These are phyloP conservation scores for Kuschelorhynchus macadamiae DNA, from an alignment of 2,888 invertebrate species.

Conservation along the genomic window DNA sequence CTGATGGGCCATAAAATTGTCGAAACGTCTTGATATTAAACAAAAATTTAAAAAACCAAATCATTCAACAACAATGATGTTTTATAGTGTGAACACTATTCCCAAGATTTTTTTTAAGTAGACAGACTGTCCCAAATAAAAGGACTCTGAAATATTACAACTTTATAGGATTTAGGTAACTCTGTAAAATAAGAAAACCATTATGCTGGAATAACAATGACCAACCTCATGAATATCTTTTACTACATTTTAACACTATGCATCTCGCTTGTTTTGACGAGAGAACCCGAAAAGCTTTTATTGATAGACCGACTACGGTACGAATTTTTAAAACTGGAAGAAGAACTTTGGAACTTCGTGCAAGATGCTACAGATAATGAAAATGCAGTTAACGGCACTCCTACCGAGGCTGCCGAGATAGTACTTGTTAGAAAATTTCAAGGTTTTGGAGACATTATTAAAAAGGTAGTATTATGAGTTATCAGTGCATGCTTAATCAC, in stretches of 20 bases:
- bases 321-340: conserved; percentile 74
- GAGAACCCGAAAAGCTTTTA: conserved; percentile 50
- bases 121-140: too few species aligned
- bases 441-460: conserved; percentile 71
- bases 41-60: too few species aligned
- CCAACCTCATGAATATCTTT: not conserved
- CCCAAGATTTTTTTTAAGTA: too few species aligned
- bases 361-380: conserved; percentile 50
- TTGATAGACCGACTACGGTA: conserved; percentile 74
- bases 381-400: conserved; percentile 52
- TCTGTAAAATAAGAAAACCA: not conserved
- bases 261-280: conserved; percentile 9
- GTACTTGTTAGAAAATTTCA: conserved; percentile 74
- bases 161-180: too few species aligned
- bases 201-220: conserved; percentile 19
- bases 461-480: conserved; percentile 61
- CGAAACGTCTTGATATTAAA: too few species aligned
- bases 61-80: too few species aligned
- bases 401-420: conserved; percentile 64
- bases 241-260: conserved; percentile 11
- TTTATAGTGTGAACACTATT: too few species aligned
- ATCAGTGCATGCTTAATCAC: too few species aligned
- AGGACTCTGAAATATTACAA: too few species aligned
- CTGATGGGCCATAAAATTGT: too few species aligned
- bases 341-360: conserved; percentile 66